Conservation (phyloP, 2,797 vertebrate genomes). For the Lacerta agilis region DNA sequence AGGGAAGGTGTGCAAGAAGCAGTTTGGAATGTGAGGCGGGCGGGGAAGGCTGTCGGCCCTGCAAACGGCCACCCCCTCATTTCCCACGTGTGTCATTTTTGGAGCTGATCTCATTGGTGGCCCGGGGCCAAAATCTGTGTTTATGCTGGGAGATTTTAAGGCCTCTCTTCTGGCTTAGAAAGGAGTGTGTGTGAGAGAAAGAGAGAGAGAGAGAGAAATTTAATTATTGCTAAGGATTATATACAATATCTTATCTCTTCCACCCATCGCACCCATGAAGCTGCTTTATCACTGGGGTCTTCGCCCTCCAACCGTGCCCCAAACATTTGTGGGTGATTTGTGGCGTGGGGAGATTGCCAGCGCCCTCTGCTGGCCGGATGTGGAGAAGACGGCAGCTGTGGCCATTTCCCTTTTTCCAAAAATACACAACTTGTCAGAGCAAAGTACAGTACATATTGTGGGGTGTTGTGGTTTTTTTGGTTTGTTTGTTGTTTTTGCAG, state of each 20-base stretch:
- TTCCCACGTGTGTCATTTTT: neutral
- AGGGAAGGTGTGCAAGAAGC: neutral
- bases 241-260: neutral
- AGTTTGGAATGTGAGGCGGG: neutral
- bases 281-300: too few species aligned
- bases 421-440: too few species aligned
- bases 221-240: neutral
- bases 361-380: neutral
- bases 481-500: too few species aligned
- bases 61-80: neutral
- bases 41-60: rapidly evolving
- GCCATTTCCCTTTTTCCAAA: neutral
- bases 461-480: too few species aligned
- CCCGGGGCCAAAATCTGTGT: neutral
- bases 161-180: neutral
- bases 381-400: neutral
- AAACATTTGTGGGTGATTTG: neutral
- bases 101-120: neutral
- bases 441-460: too few species aligned
- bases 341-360: neutral
- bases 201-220: neutral
- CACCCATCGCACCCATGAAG: neutral
- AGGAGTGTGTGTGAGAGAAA: neutral
- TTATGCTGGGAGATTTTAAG: neutral
- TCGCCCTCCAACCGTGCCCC: neutral